These are phyloP conservation scores for Aleiodes sp. DNA, from an alignment of 1,140 invertebrate species.

Conservation along the genomic window DNA sequence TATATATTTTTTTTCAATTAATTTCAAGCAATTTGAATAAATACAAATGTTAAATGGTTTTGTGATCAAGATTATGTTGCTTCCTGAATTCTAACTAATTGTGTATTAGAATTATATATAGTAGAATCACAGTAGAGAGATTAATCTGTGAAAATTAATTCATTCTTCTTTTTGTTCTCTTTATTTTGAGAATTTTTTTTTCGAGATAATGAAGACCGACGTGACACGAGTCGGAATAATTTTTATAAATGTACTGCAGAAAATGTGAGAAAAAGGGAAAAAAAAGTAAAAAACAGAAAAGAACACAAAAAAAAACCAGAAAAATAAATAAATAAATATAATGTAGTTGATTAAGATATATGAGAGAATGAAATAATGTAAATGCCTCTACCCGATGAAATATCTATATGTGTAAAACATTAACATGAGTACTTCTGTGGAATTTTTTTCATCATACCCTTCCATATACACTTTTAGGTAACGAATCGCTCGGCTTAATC, in stretches of 20 bases:
- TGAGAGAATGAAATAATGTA: conserved; percentile 10
- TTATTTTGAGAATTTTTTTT: background rate
- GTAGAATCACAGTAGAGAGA: background rate
- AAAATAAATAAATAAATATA: background rate
- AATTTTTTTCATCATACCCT: background rate
- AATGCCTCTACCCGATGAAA: conserved; percentile 12
- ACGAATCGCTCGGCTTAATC: background rate
- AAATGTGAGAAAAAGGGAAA: background rate
- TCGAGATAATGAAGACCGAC: background rate
- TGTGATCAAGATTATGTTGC: conserved; percentile 2
- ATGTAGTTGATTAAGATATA: background rate
- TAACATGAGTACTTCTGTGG: background rate
- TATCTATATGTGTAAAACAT: conserved; percentile 20
- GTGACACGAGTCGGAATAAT: conserved; percentile 21
- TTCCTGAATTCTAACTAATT: background rate
- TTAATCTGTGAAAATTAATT: conserved; percentile 1
- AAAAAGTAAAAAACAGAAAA: conserved; percentile 9
- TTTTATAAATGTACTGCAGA: conserved; percentile 28
- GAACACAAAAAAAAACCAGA: background rate
- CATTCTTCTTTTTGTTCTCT: conserved; percentile 4
- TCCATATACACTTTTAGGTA: background rate
- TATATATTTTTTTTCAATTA: background rate
- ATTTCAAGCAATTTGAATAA: background rate
- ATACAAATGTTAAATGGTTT: background rate
- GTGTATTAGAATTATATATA: background rate